Conservation (phyloP, 2,113 vertebrate genomes). For the Antidorcas marsupialis region DNA sequence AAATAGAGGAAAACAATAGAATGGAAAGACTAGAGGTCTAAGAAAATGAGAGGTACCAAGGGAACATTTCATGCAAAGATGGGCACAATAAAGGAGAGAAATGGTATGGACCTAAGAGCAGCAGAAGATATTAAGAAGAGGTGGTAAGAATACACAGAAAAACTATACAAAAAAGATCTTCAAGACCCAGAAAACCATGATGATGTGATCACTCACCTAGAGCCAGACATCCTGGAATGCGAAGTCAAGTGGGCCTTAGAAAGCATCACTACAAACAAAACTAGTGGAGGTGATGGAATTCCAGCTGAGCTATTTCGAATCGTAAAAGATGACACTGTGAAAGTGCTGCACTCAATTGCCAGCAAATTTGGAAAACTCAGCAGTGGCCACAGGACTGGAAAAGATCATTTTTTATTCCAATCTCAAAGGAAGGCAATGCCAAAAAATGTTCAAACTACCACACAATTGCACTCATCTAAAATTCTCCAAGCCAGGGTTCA, state of each 20-base stretch:
- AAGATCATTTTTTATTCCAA: background rate
- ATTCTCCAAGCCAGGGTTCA: background rate
- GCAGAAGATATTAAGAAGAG: background rate
- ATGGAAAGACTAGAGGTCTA: background rate
- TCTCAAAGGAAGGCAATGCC: background rate
- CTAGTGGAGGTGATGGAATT: background rate
- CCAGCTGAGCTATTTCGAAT: background rate
- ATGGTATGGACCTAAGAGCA: background rate
- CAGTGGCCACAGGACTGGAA: background rate
- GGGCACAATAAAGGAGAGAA: background rate
- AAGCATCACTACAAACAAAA: background rate
- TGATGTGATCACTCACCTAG: background rate
- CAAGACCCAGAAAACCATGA: background rate
- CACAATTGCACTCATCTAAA: background rate
- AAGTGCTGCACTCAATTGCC: background rate
- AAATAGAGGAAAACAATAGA: background rate
- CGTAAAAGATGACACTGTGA: background rate
- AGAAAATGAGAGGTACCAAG: background rate
- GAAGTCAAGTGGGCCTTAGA: background rate
- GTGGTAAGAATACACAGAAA: background rate
- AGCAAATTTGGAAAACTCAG: background rate
- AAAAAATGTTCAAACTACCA: background rate
- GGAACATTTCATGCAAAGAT: background rate
- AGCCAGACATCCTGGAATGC: background rate
- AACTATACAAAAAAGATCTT: background rate